Evolutionary conservation across 1,140 invertebrate species (phyloP).

Genomic region (Telenomus remus): DNA sequence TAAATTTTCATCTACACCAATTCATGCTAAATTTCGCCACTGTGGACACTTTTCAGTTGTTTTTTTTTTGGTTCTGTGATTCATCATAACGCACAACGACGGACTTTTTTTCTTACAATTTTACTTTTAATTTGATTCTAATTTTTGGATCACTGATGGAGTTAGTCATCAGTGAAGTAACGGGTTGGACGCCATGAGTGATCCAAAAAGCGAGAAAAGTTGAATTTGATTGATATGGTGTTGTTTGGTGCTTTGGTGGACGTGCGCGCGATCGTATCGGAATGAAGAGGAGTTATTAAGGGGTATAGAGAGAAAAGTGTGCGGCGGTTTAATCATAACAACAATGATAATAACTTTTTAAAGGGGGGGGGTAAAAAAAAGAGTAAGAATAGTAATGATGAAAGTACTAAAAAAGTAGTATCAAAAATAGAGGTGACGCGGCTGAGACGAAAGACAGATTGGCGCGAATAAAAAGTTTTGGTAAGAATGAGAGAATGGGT

Average conservation of each 20-base stretch:
- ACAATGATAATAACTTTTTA: too few species aligned
- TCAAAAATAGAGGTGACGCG: neutral
- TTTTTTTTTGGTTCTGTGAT: constrained; percentile 44
- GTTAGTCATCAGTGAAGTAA: too few species aligned
- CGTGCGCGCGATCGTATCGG: constrained; percentile 58
- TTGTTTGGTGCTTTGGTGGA: constrained; percentile 56
- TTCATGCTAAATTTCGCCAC: constrained; percentile 54
- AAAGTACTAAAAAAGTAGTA: constrained; percentile 32
- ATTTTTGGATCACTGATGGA: too few species aligned
- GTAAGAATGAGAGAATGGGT: constrained; percentile 32
- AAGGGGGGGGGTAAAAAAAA: too few species aligned
- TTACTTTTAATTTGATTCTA: too few species aligned
- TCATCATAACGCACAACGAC: too few species aligned
- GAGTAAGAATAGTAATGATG: neutral
- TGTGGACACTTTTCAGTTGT: constrained; percentile 51
- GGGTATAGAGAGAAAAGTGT: constrained; percentile 48
- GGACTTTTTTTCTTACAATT: too few species aligned
- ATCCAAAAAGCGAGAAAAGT: constrained; percentile 26
- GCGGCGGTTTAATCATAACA: constrained; percentile 16
- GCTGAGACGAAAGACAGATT: too few species aligned
- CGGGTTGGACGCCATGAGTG: too few species aligned
- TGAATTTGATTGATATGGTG: constrained; percentile 50
- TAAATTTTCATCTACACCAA: constrained; percentile 40
- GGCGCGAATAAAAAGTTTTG: constrained; percentile 1
- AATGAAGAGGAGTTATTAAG: constrained; percentile 51